These are phyloP conservation scores for Colossoma macropomum DNA, from an alignment of 2,113 vertebrate species.

Conservation along the genomic window DNA sequence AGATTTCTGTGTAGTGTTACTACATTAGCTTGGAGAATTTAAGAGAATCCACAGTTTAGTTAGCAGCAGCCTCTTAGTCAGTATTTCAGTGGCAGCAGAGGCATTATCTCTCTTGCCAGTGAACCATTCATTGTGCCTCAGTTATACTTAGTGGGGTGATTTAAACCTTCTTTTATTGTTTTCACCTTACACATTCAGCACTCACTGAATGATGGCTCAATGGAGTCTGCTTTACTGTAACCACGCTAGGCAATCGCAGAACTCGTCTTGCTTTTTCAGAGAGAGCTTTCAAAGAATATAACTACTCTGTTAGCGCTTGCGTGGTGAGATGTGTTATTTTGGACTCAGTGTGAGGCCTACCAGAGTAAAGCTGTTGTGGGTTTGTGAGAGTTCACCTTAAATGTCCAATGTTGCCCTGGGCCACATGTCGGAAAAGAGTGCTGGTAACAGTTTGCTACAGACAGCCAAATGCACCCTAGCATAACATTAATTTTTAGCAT, in stretches of 20 bases:
- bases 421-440: conserved; percentile 16
- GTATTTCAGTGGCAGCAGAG: background rate
- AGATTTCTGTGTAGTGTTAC: too few species aligned
- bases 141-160: conserved; percentile 37
- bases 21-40: background rate
- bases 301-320: background rate
- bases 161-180: conserved; percentile 43
- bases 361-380: conserved; percentile 2
- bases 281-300: conserved; percentile 17
- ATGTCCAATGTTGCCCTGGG: background rate
- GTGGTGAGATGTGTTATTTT: background rate
- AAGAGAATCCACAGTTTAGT: background rate
- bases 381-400: conserved; percentile 10
- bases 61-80: too few species aligned
- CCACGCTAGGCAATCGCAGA: background rate
- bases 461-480: conserved; percentile 4
- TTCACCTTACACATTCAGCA: conserved; percentile 38
- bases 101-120: background rate
- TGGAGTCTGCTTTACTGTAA: background rate
- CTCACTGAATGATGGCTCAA: conserved; percentile 45
- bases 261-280: conserved; percentile 15
- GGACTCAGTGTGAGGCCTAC: conserved; percentile 6
- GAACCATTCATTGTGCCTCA: conserved; percentile 13
- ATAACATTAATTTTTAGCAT: background rate
- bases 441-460: background rate